A percentile compares a stretch with the other conserved stretches of the same genome.
phyloP scores from a whole-genome alignment of 2,888 invertebrate genomes.

The Charanyca ferruginea region DNA sequence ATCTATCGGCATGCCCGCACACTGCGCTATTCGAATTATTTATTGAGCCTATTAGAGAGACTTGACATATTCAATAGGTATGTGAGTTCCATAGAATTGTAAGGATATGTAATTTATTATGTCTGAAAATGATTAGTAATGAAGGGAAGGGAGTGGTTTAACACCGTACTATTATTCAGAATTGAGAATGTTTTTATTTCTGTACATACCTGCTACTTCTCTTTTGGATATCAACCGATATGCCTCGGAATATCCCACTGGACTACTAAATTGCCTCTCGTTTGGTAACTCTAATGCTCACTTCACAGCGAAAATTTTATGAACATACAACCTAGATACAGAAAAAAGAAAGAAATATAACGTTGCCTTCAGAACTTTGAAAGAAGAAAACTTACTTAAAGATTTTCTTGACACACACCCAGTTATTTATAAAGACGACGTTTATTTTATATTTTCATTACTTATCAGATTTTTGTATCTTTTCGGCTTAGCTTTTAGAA shows the following conservation, averaged over 20 bases:
- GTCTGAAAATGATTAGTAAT: constrained; percentile 23
- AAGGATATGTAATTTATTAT: constrained; percentile 57
- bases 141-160: constrained; percentile 6
- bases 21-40: constrained; percentile 67
- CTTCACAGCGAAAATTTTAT: neutral
- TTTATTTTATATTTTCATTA: no score
- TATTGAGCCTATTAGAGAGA: constrained; percentile 55
- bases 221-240: constrained; percentile 17
- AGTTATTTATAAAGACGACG: neutral
- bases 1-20: constrained; percentile 58
- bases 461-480: no score
- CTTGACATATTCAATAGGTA: constrained; percentile 38
- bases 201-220: no score
- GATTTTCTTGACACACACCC: neutral
- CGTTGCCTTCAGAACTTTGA: neutral
- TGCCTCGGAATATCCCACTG: neutral
- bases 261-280: neutral
- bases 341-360: neutral
- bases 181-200: constrained; percentile 20
- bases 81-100: constrained; percentile 36
- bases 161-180: neutral
- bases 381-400: neutral
- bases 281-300: neutral
- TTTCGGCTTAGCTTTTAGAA: no score
- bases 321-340: neutral